Evolutionary conservation across 2,888 invertebrate species (phyloP), one percentile per base, ranked within the genome.

Genomic region (Eremobia ochroleuca): DNA sequence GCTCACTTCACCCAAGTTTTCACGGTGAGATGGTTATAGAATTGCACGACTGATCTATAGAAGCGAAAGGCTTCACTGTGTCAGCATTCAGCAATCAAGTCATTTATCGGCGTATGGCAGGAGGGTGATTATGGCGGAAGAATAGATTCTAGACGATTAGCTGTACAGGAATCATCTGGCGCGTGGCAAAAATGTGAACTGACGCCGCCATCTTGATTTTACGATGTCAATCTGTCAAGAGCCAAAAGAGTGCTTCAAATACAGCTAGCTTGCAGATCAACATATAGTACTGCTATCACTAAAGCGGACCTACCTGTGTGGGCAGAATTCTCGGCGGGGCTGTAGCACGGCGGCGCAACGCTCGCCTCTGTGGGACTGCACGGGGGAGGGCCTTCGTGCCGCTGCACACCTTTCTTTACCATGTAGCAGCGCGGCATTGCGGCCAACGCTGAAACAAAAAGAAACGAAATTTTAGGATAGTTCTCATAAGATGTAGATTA

Each of bases 381-480:
- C 46, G 94, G 95, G 65, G 95, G 93, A 71, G 95, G 94, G 68
- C 93, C 96, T 77, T 96, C 96, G 85, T 95, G 95, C 87, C 96
- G 97, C 94, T 94, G 97, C 96, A 96, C 97, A 92, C 97, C 95
- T 94, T 98, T 98, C 97, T 98, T 98, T 91, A 98, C 98, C 98
- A 98, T 98, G 93, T 98, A 98, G 93, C 98, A 98, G 92, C 98
- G 98, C 95, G 98, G 98, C 98, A 98, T 98, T 91, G 94, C 97
- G 96, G 93, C 95, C 92, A 87, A 93, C 93, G 94, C 96, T 95
- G 90, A 6, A 82, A 73, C 73, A 75, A 81, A 52, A 21, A 64
- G 25, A 68, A 64, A 5, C 1, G 21, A 49, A 68, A 67, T 25
- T 46, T 43, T 46, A 66, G 15, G 5, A 18, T 2, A 18, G 5